Percentiles rank a stretch among this genome's conserved stretches.
Conservation (phyloP, 2,888 invertebrate genomes). For the Eledone cirrhosa region DNA sequence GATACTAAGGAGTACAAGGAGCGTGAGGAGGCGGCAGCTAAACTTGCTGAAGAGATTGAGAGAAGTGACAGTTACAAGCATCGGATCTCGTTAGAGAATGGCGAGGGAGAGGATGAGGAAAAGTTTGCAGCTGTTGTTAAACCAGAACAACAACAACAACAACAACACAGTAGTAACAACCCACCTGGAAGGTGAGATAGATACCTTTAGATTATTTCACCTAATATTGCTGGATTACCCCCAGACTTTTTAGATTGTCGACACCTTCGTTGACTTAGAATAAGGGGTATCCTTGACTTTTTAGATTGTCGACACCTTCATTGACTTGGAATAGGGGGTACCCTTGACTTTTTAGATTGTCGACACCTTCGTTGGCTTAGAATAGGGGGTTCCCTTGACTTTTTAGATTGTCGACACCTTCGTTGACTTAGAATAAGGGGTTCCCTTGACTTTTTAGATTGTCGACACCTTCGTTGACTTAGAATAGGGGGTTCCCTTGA, state of each 20-base stretch:
- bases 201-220: not conserved
- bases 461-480: too few species aligned
- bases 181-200: conserved; percentile 43
- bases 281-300: not conserved
- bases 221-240: not conserved
- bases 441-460: too few species aligned
- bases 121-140: conserved; percentile 84
- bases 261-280: too few species aligned
- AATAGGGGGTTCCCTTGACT: too few species aligned
- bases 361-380: too few species aligned
- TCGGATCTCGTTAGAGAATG: conserved; percentile 85
- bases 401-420: too few species aligned
- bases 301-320: not conserved
- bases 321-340: not conserved
- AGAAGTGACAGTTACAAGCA: conserved; percentile 83
- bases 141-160: conserved; percentile 32
- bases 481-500: too few species aligned
- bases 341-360: too few species aligned
- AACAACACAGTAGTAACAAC: conserved; percentile 26
- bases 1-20: conserved; percentile 89
- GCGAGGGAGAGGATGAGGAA: conserved; percentile 78
- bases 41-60: conserved; percentile 93
- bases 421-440: too few species aligned
- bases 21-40: conserved; percentile 85
- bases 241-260: too few species aligned